phyloP scores from a whole-genome alignment of 1,140 invertebrate species.

The Neodiprion virginianus region DNA sequence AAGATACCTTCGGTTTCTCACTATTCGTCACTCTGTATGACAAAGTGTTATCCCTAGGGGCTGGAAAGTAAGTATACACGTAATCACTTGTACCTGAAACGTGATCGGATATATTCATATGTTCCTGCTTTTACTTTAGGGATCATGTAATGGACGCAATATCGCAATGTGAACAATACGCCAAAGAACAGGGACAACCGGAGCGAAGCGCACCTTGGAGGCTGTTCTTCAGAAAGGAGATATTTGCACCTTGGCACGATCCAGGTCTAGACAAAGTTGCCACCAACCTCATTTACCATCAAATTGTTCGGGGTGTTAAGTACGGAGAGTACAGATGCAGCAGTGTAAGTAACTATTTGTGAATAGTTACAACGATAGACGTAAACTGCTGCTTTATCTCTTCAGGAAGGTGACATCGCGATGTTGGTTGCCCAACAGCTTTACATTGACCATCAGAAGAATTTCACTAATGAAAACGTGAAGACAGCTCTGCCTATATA shows the following conservation, averaged over 20 bases:
- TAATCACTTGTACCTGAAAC: conserved; percentile 21
- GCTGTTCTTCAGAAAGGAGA: conserved; percentile 85
- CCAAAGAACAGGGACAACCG: conserved; percentile 85
- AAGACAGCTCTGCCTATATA: conserved; percentile 78
- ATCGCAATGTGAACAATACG: conserved; percentile 94
- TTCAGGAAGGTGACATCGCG: conserved; percentile 82
- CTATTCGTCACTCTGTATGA: conserved; percentile 91
- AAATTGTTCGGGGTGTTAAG: conserved; percentile 80
- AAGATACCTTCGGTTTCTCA: conserved; percentile 90
- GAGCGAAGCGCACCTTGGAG: conserved; percentile 79
- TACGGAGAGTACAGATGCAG: conserved; percentile 88
- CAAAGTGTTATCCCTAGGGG: conserved; percentile 75
- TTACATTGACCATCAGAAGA: conserved; percentile 80
- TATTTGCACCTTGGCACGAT: conserved; percentile 94
- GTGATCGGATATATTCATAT: background rate
- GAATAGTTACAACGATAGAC: background rate
- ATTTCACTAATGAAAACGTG: conserved; percentile 73
- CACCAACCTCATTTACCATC: conserved; percentile 88
- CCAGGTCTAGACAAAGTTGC: conserved; percentile 78
- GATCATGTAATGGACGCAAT: conserved; percentile 96
- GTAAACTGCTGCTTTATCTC: background rate
- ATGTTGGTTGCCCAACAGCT: conserved; percentile 89
- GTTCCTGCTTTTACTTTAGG: conserved; percentile 32
- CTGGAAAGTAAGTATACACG: conserved; percentile 53
- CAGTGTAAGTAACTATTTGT: conserved; percentile 29